phyloP scores from a whole-genome alignment of 1,140 invertebrate genomes.

The Brevipalpus yothersi region DNA sequence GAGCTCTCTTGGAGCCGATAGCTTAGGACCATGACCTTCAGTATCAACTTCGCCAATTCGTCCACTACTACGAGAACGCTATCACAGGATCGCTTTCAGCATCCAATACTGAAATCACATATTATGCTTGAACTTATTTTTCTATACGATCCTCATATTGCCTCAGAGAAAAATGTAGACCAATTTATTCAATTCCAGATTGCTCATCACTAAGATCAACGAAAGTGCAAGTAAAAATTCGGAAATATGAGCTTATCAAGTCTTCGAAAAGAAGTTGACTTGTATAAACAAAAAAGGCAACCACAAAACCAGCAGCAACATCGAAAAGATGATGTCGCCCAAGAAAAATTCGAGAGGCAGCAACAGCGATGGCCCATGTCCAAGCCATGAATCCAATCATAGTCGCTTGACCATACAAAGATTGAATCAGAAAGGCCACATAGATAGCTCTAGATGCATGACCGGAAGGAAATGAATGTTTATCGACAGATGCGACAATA shows the following conservation, averaged over 20 bases:
- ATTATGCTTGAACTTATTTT: not conserved
- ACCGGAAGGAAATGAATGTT: conserved; percentile 86
- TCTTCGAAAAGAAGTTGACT: not conserved
- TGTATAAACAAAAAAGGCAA: not conserved
- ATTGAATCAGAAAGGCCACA: conserved; percentile 30
- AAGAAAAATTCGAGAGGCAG: conserved; percentile 48
- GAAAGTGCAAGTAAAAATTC: no score
- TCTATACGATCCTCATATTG: not conserved
- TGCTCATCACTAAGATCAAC: not conserved
- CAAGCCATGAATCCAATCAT: conserved; percentile 24
- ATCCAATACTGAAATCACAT: not conserved
- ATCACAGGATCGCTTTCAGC: not conserved
- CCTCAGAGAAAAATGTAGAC: not conserved
- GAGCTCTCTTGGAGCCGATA: not conserved
- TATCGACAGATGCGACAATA: conserved; percentile 32
- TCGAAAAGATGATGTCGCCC: conserved; percentile 67
- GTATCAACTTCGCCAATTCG: not conserved
- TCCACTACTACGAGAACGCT: not conserved
- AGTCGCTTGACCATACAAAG: conserved; percentile 20
- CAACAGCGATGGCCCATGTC: conserved; percentile 46
- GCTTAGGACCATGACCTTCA: not conserved
- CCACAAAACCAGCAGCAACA: conserved; percentile 36
- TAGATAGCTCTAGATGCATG: conserved; percentile 57
- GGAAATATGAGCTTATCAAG: not conserved
- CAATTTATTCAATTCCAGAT: not conserved